These are phyloP conservation scores for Eurois occulta DNA, from an alignment of 2,888 invertebrate species.

Conservation along the genomic window DNA sequence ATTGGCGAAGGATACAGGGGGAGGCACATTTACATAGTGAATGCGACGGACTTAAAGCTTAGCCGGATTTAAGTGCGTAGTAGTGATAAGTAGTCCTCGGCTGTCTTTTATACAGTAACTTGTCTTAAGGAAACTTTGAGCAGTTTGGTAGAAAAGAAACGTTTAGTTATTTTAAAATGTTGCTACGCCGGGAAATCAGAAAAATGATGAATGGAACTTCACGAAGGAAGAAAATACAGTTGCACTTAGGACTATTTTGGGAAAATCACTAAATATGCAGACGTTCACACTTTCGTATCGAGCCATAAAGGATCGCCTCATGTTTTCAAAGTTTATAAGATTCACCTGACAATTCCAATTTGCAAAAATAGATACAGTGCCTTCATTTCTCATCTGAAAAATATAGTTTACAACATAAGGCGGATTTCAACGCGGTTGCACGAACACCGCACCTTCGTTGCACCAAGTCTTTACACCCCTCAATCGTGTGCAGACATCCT, in stretches of 20 bases:
- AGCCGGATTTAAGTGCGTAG: neutral
- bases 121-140: neutral
- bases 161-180: neutral
- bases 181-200: neutral
- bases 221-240: neutral
- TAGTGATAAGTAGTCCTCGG: neutral
- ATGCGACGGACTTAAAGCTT: neutral
- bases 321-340: neutral
- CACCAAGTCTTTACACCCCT: constrained; percentile 23
- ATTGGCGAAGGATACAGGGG: constrained; percentile 8
- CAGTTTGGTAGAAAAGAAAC: neutral
- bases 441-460: constrained; percentile 17
- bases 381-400: neutral
- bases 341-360: neutral
- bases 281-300: neutral
- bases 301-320: neutral
- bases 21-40: constrained; percentile 6
- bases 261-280: neutral
- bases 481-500: neutral
- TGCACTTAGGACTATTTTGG: neutral
- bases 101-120: no score
- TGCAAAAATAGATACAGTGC: neutral
- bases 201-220: neutral
- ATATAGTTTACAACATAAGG: neutral
- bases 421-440: neutral